Base-by-base conservation (phyloP, 1,140 invertebrate genomes). In the Conus ventricosus region DNA sequence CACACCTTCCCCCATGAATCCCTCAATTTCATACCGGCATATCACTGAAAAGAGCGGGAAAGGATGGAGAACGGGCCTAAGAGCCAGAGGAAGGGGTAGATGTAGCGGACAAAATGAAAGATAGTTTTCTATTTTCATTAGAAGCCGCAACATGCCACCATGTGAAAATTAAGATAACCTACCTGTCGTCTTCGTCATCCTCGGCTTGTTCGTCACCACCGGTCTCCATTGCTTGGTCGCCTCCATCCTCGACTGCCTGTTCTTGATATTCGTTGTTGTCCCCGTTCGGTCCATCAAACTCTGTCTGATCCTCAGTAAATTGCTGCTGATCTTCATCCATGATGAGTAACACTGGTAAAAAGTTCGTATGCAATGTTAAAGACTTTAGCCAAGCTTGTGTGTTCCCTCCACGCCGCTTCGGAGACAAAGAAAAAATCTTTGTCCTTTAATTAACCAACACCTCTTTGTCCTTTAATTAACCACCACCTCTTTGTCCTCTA, bases 171-270 rank as follows among this genome's bases (percentile, higher is more conserved):
- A 60, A 60, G 4, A 71, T 0, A 8, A 13, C 17, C 6, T 60
- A 90, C 88, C 90, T 91, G 63, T 89, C 90, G 53, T 91, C 90
- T 87, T 91, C 90, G 51, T 76, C 63, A 11, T 84, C 67, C 57
- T 88, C 84, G 8, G 15, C 60, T 23, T 81, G 80, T 20, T 71
- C 67, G 20, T 81, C 80, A 20, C 80, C 80, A 54, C 84, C 88
- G 84, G 83, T 81, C 55, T 88, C 83, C 84, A 85, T 85, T 27
- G 84, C 84, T 82, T 76, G 84, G 54, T 88, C 83, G 13, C 84
- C 84, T 53, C 76, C 84, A 25, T 81, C 84, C 15, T 86, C 85
- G 27, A 60, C 76, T 11, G 81, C 17, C 76, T 81, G 76, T 84
- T 82, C 82, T 27, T 57, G 67, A 25, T 84, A 10, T 71, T 88